Evolutionary conservation across 2,888 invertebrate genomes (phyloP).

Genomic region (Nesidiocoris tenuis): DNA sequence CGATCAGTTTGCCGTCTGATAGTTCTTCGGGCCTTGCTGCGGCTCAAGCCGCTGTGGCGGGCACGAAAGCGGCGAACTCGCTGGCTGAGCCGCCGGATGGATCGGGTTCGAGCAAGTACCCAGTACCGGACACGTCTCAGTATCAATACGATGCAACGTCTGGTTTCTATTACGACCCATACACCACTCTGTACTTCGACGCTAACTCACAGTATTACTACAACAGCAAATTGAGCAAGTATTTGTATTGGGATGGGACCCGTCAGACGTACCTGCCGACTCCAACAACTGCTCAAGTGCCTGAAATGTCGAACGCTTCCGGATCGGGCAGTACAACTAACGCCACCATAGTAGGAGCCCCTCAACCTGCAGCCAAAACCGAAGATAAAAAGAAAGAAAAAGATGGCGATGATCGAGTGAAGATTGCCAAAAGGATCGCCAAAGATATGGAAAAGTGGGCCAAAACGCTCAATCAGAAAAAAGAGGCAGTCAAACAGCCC

Average conservation of each 20-base stretch:
- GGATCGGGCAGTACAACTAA: conserved; percentile 50
- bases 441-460: conserved; percentile 97
- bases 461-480: conserved; percentile 93
- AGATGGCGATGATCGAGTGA: conserved; percentile 86
- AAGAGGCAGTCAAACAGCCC: conserved; percentile 62
- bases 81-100: conserved; percentile 51
- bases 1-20: conserved; percentile 54
- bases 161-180: conserved; percentile 93
- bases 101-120: conserved; percentile 50
- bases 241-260: conserved; percentile 91
- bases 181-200: conserved; percentile 94
- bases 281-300: conserved; percentile 51
- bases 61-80: conserved; percentile 55
- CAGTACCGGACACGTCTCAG: conserved; percentile 80
- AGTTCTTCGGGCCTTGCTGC: conserved; percentile 77
- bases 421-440: conserved; percentile 95
- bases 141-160: conserved; percentile 94
- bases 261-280: conserved; percentile 56
- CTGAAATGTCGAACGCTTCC: conserved; percentile 49
- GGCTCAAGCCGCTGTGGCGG: conserved; percentile 80
- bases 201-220: conserved; percentile 94
- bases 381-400: conserved; percentile 61
- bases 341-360: conserved; percentile 10
- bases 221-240: conserved; percentile 85
- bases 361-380: conserved; percentile 46